Conservation (phyloP, 2,113 vertebrate genomes). For the Marmota monax region DNA sequence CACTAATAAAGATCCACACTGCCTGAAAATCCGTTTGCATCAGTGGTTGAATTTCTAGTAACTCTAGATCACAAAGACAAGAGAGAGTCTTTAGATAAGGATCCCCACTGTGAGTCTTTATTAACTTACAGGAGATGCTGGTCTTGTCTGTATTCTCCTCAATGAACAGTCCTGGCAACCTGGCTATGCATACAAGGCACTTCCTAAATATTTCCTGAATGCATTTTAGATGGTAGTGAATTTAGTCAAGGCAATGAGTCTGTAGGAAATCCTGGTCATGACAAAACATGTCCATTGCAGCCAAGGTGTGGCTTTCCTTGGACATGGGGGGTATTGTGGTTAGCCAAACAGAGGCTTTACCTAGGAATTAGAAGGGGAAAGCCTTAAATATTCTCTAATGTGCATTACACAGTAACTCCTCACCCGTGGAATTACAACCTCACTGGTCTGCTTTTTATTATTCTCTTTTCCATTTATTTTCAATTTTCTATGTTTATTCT, state of each 20-base stretch:
- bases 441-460: background rate
- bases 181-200: background rate
- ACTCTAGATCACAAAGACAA: constrained; percentile 32
- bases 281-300: background rate
- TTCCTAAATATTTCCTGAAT: background rate
- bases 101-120: constrained; percentile 46
- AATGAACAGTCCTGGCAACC: background rate
- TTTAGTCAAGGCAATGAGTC: background rate
- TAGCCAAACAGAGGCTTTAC: background rate
- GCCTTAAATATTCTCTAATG: background rate
- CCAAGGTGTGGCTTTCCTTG: background rate
- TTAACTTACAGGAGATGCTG: constrained; percentile 52
- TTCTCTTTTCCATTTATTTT: background rate
- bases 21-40: background rate
- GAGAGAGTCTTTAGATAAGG: background rate
- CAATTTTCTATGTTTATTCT: background rate
- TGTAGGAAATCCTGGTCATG: background rate
- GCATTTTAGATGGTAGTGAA: background rate
- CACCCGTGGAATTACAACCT: background rate
- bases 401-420: background rate
- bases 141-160: background rate
- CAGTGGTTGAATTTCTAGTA: background rate
- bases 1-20: background rate
- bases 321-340: background rate
- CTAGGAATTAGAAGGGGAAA: background rate